phyloP scores from a whole-genome alignment of 2,888 invertebrate genomes.

The Amblyjoppa proteus region DNA sequence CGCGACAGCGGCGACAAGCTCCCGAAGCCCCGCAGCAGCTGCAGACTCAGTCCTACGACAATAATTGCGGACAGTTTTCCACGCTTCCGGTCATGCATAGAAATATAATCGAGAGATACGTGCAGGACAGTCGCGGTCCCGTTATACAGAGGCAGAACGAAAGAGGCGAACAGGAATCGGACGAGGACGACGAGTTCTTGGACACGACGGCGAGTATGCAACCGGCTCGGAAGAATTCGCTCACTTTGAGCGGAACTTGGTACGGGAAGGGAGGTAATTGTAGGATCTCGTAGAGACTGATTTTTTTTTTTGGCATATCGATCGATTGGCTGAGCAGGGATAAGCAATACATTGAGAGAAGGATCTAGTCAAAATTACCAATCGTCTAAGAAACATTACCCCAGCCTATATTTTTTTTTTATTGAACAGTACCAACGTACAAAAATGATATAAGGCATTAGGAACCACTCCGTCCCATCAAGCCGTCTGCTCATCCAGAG shows the following conservation, averaged over 20 bases:
- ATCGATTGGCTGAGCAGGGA: neutral
- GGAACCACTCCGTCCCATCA: no score
- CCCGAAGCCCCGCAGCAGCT: slow-evolving; percentile 46
- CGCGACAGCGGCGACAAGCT: slow-evolving; percentile 54
- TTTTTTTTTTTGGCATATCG: slow-evolving; percentile 4
- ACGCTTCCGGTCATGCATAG: slow-evolving; percentile 65
- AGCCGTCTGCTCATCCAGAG: no score
- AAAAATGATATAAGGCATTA: no score
- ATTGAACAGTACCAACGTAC: no score
- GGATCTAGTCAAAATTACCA: no score
- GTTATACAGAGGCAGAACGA: slow-evolving; percentile 39
- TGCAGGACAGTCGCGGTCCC: slow-evolving; percentile 68
- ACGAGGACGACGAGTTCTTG: slow-evolving; percentile 82
- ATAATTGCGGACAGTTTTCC: slow-evolving; percentile 37
- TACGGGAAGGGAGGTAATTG: slow-evolving; percentile 61
- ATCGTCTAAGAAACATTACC: no score
- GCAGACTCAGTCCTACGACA: slow-evolving; percentile 58
- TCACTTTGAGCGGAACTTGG: slow-evolving; percentile 76
- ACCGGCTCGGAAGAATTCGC: slow-evolving; percentile 75
- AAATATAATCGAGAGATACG: slow-evolving; percentile 79
- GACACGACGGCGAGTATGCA: slow-evolving; percentile 82
- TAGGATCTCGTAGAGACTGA: slow-evolving; percentile 60
- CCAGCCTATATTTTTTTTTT: no score
- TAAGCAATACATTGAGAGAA: no score
- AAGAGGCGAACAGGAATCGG: slow-evolving; percentile 68